Evolutionary conservation across 1,140 invertebrate species (phyloP).

Genomic region (Branchinecta lynchi): DNA sequence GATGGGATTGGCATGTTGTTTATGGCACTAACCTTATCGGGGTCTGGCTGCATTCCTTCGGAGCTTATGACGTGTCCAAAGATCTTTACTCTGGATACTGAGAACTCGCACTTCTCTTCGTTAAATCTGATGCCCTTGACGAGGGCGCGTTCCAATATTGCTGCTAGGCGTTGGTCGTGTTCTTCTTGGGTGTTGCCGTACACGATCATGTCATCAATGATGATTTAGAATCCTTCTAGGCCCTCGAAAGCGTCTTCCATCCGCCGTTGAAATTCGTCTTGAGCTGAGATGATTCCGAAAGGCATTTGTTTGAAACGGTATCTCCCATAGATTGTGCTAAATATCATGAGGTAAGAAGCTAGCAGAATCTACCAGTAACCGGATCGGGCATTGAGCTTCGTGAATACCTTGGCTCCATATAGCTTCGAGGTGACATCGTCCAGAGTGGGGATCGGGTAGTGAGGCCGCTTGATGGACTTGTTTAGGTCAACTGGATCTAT

Average conservation of each 20-base stretch:
- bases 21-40: conserved; percentile 21
- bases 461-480: conserved; percentile 4
- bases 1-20: conserved; percentile 23
- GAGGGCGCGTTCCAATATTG: conserved; percentile 8
- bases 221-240: conserved; percentile 6
- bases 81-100: not conserved
- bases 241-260: conserved; percentile 8
- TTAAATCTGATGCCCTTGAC: not conserved
- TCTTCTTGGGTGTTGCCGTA: no score
- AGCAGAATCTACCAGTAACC: conserved; percentile 1
- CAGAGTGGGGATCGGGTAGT: conserved; percentile 8
- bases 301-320: conserved; percentile 9
- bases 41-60: not conserved
- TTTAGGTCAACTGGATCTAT: conserved; percentile 9
- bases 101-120: conserved; percentile 4
- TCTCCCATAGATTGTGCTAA: conserved; percentile 9
- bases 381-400: conserved; percentile 4
- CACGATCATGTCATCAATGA: conserved; percentile 9
- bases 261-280: conserved; percentile 9
- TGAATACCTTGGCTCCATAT: conserved; percentile 9
- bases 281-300: conserved; percentile 8
- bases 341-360: conserved; percentile 6
- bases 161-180: conserved; percentile 4
- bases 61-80: conserved; percentile 1
- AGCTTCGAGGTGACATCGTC: conserved; percentile 8